Evolutionary conservation across 2,797 vertebrate species (phyloP).

Genomic region (Myoxocephalus aenaeus): DNA sequence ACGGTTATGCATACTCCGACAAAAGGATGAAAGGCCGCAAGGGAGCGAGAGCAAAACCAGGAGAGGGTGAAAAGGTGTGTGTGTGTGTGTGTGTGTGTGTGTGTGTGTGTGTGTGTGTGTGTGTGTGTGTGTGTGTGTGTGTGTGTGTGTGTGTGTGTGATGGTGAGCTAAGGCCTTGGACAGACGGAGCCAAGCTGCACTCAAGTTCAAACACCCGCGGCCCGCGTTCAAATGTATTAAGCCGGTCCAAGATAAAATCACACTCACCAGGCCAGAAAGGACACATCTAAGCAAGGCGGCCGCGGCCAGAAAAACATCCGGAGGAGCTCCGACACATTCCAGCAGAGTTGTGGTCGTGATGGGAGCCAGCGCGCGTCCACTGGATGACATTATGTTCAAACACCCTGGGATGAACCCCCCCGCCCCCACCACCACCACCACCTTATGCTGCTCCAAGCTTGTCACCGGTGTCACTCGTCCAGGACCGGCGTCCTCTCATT

Average conservation of each 20-base stretch:
- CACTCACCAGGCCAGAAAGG: slow-evolving; percentile 62
- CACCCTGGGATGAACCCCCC: slow-evolving; percentile 31
- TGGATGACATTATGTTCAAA: slow-evolving; percentile 64
- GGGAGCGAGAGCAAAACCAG: slow-evolving; percentile 45
- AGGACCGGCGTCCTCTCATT: slow-evolving; percentile 64
- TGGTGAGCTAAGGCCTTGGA: slow-evolving; percentile 64
- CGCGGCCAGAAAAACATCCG: slow-evolving; percentile 59
- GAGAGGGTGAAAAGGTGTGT: slow-evolving; percentile 46
- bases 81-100: slow-evolving; percentile 23
- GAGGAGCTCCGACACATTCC: slow-evolving; percentile 46
- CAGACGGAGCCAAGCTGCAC: slow-evolving; percentile 46
- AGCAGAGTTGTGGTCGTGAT: slow-evolving; percentile 42
- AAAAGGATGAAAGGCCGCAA: slow-evolving; percentile 59
- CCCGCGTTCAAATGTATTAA: slow-evolving; percentile 60
- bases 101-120: slow-evolving; percentile 29
- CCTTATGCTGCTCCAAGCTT: slow-evolving; percentile 40
- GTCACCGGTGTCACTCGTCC: slow-evolving; percentile 34
- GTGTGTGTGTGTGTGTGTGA: background rate
- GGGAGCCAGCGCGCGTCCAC: slow-evolving; percentile 35
- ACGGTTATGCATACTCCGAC: slow-evolving; percentile 68
- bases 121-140: slow-evolving; percentile 12
- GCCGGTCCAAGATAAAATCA: slow-evolving; percentile 66
- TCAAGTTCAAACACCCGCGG: slow-evolving; percentile 66
- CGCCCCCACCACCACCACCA: background rate
- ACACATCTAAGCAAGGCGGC: slow-evolving; percentile 60